Evolutionary conservation across 1,140 invertebrate genomes (phyloP).

Genomic region (Drosophila guanche): DNA sequence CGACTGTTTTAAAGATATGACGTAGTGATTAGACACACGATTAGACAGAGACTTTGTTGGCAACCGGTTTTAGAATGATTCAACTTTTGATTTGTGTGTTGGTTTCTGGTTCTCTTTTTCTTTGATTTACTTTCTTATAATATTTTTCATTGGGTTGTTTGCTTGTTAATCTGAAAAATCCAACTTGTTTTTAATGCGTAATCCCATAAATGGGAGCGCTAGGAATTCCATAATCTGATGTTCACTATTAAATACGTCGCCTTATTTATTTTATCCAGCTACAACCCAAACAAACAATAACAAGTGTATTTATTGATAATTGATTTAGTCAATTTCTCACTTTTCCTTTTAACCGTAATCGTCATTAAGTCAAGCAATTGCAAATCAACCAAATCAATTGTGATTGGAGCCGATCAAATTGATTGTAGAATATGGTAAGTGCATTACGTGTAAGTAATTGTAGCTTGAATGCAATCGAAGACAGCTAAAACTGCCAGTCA

Average conservation of each 20-base stretch:
- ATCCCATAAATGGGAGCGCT: not conserved
- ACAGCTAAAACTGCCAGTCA: conserved; percentile 12
- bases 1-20: conserved; percentile 13
- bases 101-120: conserved; percentile 3
- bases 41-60: conserved; percentile 9
- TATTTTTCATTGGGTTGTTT: not conserved
- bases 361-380: conserved; percentile 1
- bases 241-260: no score
- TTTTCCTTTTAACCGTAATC: conserved; percentile 1
- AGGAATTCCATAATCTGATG: no score
- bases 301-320: not conserved
- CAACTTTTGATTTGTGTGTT: not conserved
- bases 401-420: conserved; percentile 24
- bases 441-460: conserved; percentile 21
- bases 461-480: conserved; percentile 1
- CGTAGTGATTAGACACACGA: not conserved
- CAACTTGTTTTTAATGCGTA: no score
- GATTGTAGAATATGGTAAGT: conserved; percentile 9
- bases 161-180: not conserved
- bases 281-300: no score
- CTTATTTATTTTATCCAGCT: not conserved
- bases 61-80: conserved; percentile 20
- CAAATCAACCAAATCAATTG: conserved; percentile 7
- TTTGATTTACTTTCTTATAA: conserved; percentile 12
- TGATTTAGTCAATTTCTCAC: not conserved